Percentiles rank a stretch among this genome's conserved stretches.
Evolutionary conservation across 2,797 vertebrate species (phyloP).

Genomic region (Hippoglossus hippoglossus): DNA sequence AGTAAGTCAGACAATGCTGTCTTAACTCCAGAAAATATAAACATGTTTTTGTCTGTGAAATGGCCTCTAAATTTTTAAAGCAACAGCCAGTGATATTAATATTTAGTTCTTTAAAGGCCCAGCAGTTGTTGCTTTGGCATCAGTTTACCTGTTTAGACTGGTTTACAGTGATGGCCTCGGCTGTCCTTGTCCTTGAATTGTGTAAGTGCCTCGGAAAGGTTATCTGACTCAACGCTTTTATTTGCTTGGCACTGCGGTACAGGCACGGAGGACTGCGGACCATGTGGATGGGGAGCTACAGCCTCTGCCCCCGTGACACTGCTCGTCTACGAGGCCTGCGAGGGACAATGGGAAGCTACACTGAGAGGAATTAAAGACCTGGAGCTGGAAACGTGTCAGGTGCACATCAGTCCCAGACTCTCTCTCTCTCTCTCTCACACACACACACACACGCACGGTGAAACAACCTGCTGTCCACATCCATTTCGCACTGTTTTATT

Average conservation of each 20-base stretch:
- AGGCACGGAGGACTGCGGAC: slow-evolving; percentile 81
- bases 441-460: background rate
- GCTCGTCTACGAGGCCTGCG: slow-evolving; percentile 33
- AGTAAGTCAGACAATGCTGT: slow-evolving; percentile 14
- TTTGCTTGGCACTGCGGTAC: slow-evolving; percentile 87
- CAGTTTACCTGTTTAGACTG: slow-evolving; percentile 18
- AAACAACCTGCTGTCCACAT: slow-evolving; percentile 21
- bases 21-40: background rate
- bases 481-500: slow-evolving; percentile 1
- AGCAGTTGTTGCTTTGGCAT: background rate
- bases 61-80: background rate
- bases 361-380: slow-evolving; percentile 21
- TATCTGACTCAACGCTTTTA: slow-evolving; percentile 88
- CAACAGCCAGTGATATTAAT: background rate
- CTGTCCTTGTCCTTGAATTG: slow-evolving; percentile 86
- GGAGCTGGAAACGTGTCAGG: slow-evolving; percentile 30
- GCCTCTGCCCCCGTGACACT: slow-evolving; percentile 49
- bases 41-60: background rate
- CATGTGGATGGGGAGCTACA: slow-evolving; percentile 71
- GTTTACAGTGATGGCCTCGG: slow-evolving; percentile 63
- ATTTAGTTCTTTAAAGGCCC: background rate
- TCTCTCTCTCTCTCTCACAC: too few species aligned
- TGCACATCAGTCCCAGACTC: slow-evolving; percentile 23
- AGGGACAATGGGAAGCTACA: slow-evolving; percentile 56
- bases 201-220: slow-evolving; percentile 84